Base-by-base conservation (phyloP, 2,797 vertebrate species). In the Oreochromis grahami region DNA sequence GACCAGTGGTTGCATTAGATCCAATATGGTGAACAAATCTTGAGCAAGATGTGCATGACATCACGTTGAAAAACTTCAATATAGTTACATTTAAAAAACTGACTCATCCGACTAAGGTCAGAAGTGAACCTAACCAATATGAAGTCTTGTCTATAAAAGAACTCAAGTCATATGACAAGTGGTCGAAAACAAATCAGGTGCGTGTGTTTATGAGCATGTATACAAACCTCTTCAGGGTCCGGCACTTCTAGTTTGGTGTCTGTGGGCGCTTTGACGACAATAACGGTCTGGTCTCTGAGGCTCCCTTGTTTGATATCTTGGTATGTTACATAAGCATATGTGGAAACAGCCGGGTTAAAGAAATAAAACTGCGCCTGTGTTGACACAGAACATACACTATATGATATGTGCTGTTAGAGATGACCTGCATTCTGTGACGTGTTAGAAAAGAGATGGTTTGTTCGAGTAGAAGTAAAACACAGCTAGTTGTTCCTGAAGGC, bases 181-280 rank as follows among this genome's bases (percentile, higher is more conserved):
- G 14, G 51, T 13, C 19, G 0, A 34, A 8, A 26, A 5, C 6
- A 32, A 45, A 52, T 4, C 14, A 43, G 21, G 41, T 1, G 2
- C 5, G 5, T 77, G 68, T 17, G 19, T 85, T 32, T 83, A 11
- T 50, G 26, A 43, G n/a, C 9, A 1, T 48, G 80, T 43, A 8
- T 56, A 95, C 96, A 60, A 96, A 99, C 98, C 98, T 99, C 98
- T 91, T 97, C 91, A 38, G 97, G 97, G 88, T 98, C 97, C 88
- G 98, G 97, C 92, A 99, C 97, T 97, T 99, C 98, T 93, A 99
- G 97, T 96, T 97, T 98, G 92, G 98, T 99, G 96, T 99, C 98
- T 86, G 98, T 96, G 78, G 98, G 98, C 21, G 98, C 98, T 97
- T 98, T 98, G 94, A 99, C 97, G 24, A 98, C 97, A 87, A 99